Base-by-base conservation (phyloP, 2,797 vertebrate genomes). In the Catharus ustulatus region DNA sequence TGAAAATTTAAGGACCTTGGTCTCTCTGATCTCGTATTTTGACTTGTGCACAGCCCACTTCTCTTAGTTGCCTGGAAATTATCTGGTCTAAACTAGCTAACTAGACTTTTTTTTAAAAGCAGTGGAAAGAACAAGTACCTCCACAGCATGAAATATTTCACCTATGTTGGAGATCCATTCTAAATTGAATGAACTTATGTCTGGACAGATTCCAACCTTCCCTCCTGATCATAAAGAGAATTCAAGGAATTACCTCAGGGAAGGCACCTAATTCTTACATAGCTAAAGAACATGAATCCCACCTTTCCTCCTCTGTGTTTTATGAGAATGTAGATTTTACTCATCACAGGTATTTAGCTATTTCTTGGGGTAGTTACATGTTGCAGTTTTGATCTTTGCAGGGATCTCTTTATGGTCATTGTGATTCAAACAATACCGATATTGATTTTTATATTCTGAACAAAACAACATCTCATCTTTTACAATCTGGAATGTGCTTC, bases 361-460 rank as follows among this genome's bases (percentile, higher is more conserved):
- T 46, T 79, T 87, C 17, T 87, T 77, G 34, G 15, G 10, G 4
- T 36, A 10, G 5, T 29, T 72, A 49, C 0, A 0, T 66, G 21
- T 19, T n/a, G 15, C 9, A 30, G 32, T 78, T 88, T 62, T 93
- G 49, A 67, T 87, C 52, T 80, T 74, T 67, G 34, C 30, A 48
- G 8, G 16, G 40, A 58, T 72, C 6, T 59, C 29, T 84, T 88
- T 66, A 84, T 43, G 24, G 22, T 38, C 4, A 1, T 24, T 66
- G 30, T 66, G 29, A 58, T 29, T 68, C 34, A 84, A 75, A 86
- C 14, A 88, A 55, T 78, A 72, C 19, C 15, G 36, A 62, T 84
- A 88, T 19, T 84, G 62, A 90, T 93, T 94, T 95, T 84, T 90
- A 43, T 66, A 90, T 68, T 18, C 54, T 29, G 42, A 74, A 77